Evolutionary conservation across 2,797 vertebrate genomes (phyloP), one percentile per base, ranked within the genome.

Genomic region (Oceanodroma leucorhoa): DNA sequence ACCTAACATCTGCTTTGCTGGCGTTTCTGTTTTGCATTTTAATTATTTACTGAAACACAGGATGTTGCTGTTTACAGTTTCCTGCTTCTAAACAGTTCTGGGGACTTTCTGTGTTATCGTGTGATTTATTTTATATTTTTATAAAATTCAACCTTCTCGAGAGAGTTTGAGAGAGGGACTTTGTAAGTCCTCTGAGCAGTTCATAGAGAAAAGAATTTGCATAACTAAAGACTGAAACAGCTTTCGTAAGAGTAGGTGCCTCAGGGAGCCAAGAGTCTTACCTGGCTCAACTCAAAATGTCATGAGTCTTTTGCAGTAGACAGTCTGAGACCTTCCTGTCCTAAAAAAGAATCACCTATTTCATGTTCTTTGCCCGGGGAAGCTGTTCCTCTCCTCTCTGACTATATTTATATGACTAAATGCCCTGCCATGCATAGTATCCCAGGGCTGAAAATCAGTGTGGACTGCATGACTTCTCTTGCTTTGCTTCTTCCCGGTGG

Each of bases 11-110:
- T 95, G 88, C 65, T 96, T 89, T 87, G 48, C 71, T 78, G 81
- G 41, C 1, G 3, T 89, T 94, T 91, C 94, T 93, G 80, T 43
- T 97, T 93, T 95, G 88, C 91, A 80, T 97, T 92, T 95, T 77
- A 92, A 92, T 95, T 94, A 93, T 95, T 95, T 95, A 93, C 94
- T 83, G 93, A 96, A 94, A 96, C 70, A 89, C 86, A 84, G 95
- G 95, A 96, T 94, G 77, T 65, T 95, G 81, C 83, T 95, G 86
- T 96, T 95, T 94, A 94, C 43, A 89, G 55, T 80, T 96, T 90
- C 93, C 90, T 84, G 88, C 90, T 90, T 95, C 78, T 94, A 6
- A 91, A 90, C 78, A 75, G 80, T 85, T 82, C 60, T 85, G 55
- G 81, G 94, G 83, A 94, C 83, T 94, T 96, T 95, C 83, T 95